Evolutionary conservation across 2,113 vertebrate genomes (phyloP).

Genomic region (Pelvicachromis taeniatus): DNA sequence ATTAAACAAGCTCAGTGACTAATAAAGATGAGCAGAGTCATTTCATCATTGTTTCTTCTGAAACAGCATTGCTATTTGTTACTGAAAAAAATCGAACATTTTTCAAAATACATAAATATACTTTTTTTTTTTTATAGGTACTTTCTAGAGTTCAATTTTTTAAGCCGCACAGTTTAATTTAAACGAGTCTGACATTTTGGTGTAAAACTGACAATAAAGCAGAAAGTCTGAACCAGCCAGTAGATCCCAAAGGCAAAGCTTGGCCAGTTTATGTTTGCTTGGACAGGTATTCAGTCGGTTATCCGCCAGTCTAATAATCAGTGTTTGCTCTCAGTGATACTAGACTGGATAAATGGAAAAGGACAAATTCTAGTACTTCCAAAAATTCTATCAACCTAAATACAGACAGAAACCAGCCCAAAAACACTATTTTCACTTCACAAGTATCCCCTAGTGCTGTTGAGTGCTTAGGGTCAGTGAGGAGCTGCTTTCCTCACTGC

Average conservation of each 20-base stretch:
- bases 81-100: background rate
- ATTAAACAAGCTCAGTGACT: too few relatives aligned
- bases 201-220: background rate
- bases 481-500: conserved; percentile 5
- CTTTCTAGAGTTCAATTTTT: background rate
- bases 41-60: background rate
- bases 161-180: background rate
- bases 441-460: background rate
- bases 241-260: background rate
- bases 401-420: background rate
- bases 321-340: background rate
- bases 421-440: background rate
- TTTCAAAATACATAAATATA: background rate
- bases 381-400: background rate
- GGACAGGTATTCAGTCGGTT: background rate
- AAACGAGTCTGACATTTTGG: background rate
- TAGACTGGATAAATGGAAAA: background rate
- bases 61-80: background rate
- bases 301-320: background rate
- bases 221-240: background rate
- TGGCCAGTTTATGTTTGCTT: background rate
- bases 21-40: too few relatives aligned
- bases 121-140: background rate
- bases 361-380: background rate
- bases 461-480: conserved; percentile 3